Evolutionary conservation across 2,113 vertebrate species (phyloP).

Genomic region (Anhinga rufa): DNA sequence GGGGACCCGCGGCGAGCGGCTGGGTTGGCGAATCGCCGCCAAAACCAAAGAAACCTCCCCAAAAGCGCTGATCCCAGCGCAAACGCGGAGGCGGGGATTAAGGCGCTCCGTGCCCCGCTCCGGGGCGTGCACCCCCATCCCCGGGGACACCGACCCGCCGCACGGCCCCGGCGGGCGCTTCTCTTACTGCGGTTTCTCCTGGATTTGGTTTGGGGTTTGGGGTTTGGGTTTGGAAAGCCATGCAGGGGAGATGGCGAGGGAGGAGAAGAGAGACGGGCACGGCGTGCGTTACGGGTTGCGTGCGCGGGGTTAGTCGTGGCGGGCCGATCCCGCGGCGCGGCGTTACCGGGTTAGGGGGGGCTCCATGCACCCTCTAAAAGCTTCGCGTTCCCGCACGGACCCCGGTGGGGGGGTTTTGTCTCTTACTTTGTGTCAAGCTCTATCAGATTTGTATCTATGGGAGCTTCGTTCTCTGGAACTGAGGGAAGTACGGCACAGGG

Average conservation of each 20-base stretch:
- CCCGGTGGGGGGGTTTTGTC: not conserved
- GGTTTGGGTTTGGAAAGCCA: not conserved
- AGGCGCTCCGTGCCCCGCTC: no score
- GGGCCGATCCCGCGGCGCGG: not conserved
- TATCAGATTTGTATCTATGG: conserved; percentile 92
- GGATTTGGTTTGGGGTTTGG: not conserved
- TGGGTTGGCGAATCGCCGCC: not conserved
- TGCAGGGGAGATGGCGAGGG: not conserved
- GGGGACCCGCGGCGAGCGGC: not conserved
- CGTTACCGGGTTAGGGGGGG: not conserved
- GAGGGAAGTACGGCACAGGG: not conserved
- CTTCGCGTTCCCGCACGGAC: not conserved
- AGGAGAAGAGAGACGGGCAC: not conserved
- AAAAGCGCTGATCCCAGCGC: not conserved
- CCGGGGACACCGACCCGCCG: not conserved
- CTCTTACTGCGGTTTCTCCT: conserved; percentile 51
- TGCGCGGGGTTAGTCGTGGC: not conserved
- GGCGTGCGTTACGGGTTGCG: not conserved
- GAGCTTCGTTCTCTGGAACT: conserved; percentile 87
- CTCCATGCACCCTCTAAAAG: not conserved
- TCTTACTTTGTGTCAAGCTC: conserved; percentile 96
- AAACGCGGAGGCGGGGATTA: not conserved
- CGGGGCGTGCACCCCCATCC: not conserved
- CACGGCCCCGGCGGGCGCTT: not conserved
- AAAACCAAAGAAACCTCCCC: not conserved